Percentiles rank a stretch among this genome's conserved stretches.
phyloP scores from a whole-genome alignment of 2,113 vertebrate species.

The Cyprinodon brontotheroides region DNA sequence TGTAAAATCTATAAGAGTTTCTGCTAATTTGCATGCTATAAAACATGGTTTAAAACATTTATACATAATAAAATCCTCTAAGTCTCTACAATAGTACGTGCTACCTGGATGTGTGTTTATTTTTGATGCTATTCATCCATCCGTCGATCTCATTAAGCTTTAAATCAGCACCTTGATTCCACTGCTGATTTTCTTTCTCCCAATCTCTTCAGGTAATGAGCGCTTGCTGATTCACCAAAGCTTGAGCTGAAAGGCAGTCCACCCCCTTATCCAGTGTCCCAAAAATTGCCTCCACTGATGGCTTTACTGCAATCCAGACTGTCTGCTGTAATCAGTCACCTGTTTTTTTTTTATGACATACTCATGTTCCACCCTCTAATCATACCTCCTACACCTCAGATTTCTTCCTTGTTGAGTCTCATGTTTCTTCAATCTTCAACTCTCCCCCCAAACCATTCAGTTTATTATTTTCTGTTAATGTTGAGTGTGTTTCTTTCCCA shows the following conservation, averaged over 20 bases:
- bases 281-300: conserved; percentile 3
- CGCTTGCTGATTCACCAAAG: conserved; percentile 19
- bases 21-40: conserved; percentile 70
- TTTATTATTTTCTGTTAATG: conserved; percentile 35
- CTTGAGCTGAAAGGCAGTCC: conserved; percentile 5
- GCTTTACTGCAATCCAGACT: conserved; percentile 8
- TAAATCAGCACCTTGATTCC: conserved; percentile 24
- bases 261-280: conserved; percentile 12
- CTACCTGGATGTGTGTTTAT: conserved; percentile 60
- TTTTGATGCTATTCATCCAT: conserved; percentile 21
- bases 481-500: conserved; percentile 27
- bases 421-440: not conserved
- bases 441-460: not conserved
- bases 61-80: conserved; percentile 63
- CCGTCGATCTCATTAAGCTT: not conserved
- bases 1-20: conserved; percentile 63
- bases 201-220: conserved; percentile 26
- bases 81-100: conserved; percentile 62
- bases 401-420: not conserved
- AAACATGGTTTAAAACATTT: conserved; percentile 62
- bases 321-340: not conserved
- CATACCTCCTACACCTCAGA: not conserved
- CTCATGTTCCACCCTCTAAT: not conserved
- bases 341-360: conserved; percentile 4
- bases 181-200: conserved; percentile 23